Conservation (phyloP, 2,113 vertebrate genomes). For the Etia nguti region DNA sequence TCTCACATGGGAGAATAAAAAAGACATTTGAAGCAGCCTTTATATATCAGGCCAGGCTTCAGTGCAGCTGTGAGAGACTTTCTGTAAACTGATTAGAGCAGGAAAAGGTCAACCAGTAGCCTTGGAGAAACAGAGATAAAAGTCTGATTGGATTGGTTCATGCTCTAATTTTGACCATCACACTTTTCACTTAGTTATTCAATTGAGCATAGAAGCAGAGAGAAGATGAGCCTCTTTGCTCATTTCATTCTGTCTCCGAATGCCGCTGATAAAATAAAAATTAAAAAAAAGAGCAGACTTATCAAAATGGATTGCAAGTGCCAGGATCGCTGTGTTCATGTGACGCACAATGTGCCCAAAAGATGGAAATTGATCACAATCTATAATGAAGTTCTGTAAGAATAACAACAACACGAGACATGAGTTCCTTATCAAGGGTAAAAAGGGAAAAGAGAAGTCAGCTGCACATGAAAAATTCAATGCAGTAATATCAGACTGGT, state of each 20-base stretch:
- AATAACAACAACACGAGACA: conserved; percentile 45
- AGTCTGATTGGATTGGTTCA: conserved; percentile 54
- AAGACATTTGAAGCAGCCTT: conserved; percentile 18
- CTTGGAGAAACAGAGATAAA: conserved; percentile 55
- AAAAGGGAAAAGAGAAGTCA: background rate
- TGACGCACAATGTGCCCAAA: background rate
- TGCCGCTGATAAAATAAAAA: conserved; percentile 6
- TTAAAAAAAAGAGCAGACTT: conserved; percentile 13
- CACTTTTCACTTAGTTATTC: conserved; percentile 50
- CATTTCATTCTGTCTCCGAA: background rate
- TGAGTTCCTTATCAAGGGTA: conserved; percentile 8
- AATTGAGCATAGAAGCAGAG: conserved; percentile 32
- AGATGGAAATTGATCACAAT: conserved; percentile 48
- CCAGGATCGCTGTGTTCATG: background rate
- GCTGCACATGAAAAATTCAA: background rate
- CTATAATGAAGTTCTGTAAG: conserved; percentile 45
- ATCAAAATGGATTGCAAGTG: conserved; percentile 7
- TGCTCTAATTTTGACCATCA: conserved; percentile 64
- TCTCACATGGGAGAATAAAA: conserved; percentile 5
- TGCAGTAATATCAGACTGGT: background rate
- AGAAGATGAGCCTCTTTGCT: background rate
- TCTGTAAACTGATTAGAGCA: conserved; percentile 64
- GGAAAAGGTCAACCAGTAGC: conserved; percentile 57
- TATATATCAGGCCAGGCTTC: conserved; percentile 46
- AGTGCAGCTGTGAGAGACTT: conserved; percentile 48